phyloP scores from a whole-genome alignment of 2,888 invertebrate species.

The Coelogynopora nodosa region DNA sequence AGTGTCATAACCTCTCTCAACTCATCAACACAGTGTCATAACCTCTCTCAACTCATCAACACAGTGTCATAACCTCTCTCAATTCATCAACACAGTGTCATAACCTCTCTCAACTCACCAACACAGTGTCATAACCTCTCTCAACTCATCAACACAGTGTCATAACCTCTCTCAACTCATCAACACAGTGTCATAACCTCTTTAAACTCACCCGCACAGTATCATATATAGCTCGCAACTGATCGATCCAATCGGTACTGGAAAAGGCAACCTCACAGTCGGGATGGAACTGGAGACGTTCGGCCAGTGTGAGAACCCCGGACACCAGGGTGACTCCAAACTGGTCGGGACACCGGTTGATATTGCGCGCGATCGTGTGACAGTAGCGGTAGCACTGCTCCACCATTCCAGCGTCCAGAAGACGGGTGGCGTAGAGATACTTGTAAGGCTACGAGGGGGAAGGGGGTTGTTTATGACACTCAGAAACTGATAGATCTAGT shows the following conservation, averaged over 20 bases:
- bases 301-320: conserved; percentile 26
- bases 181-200: neutral
- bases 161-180: neutral
- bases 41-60: no score
- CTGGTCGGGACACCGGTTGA: neutral
- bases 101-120: no score
- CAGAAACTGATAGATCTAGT: no score
- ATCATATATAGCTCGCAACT: conserved; percentile 39
- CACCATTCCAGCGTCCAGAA: conserved; percentile 74
- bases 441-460: conserved; percentile 75
- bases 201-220: neutral
- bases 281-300: conserved; percentile 39
- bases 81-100: no score
- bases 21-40: no score
- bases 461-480: no score
- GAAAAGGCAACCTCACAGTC: conserved; percentile 25
- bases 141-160: neutral
- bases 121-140: neutral
- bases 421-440: conserved; percentile 73
- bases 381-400: conserved; percentile 66
- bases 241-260: conserved; percentile 15
- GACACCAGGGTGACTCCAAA: neutral
- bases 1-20: no score
- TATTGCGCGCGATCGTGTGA: neutral
- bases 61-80: no score